Evolutionary conservation across 2,797 vertebrate genomes (phyloP).

Genomic region (Cyprinodon diabolis): DNA sequence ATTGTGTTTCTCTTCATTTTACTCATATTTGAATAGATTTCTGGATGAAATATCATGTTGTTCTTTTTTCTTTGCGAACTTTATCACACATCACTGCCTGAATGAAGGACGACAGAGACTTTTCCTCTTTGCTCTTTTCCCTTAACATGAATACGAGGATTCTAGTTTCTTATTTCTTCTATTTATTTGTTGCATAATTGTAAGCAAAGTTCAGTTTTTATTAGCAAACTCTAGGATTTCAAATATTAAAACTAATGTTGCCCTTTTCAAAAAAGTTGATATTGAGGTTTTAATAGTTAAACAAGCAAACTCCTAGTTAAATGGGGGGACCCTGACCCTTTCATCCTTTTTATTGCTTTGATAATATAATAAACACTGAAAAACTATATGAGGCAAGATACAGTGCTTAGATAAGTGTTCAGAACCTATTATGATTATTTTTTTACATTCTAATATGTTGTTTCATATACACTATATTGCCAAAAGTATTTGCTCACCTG

Average conservation of each 20-base stretch:
- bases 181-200: constrained; percentile 7
- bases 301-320: background rate
- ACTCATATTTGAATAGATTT: constrained; percentile 60
- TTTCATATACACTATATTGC: no score
- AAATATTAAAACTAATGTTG: background rate
- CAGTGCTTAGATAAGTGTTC: no score
- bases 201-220: constrained; percentile 29
- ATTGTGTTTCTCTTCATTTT: constrained; percentile 57
- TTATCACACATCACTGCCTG: constrained; percentile 60
- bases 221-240: background rate
- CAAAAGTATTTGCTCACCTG: no score
- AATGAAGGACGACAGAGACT: constrained; percentile 36
- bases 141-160: constrained; percentile 27
- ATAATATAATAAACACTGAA: no score
- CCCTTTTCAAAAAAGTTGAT: background rate
- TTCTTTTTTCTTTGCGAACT: constrained; percentile 34
- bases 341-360: background rate
- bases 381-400: no score
- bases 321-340: background rate
- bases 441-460: background rate
- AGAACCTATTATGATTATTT: background rate
- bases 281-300: background rate
- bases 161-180: background rate
- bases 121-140: constrained; percentile 23
- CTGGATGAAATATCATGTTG: constrained; percentile 52